phyloP scores from a whole-genome alignment of 1,140 invertebrate genomes.

The Coboldia fuscipes region DNA sequence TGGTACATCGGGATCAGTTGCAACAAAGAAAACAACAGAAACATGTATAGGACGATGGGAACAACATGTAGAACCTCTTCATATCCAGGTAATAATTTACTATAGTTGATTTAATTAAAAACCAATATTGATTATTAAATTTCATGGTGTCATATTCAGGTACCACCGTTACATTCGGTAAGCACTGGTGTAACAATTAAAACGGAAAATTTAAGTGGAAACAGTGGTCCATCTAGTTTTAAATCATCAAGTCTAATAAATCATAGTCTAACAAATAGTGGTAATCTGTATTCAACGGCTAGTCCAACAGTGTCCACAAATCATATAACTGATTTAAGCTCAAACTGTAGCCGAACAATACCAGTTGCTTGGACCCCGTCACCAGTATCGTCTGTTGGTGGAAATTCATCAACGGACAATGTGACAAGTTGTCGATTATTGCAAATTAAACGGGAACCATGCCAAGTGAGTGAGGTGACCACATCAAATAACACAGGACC shows the following conservation, averaged over 20 bases:
- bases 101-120: no score
- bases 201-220: not conserved
- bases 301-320: not conserved
- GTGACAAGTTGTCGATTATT: constrained; percentile 8
- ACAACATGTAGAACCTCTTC: constrained; percentile 1
- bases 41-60: constrained; percentile 1
- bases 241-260: no score
- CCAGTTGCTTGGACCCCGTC: constrained; percentile 1
- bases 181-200: not conserved
- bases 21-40: not conserved
- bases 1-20: not conserved
- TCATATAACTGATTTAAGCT: not conserved
- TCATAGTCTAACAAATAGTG: no score
- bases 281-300: no score
- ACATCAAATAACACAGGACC: constrained; percentile 30
- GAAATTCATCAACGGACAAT: not conserved
- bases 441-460: constrained; percentile 36
- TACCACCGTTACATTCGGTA: not conserved
- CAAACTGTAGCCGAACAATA: constrained; percentile 1
- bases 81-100: constrained; percentile 1
- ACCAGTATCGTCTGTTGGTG: no score
- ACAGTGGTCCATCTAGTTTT: not conserved
- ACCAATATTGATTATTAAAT: no score
- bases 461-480: constrained; percentile 40
- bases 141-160: no score